Conservation (phyloP, 2,797 vertebrate species). For the Tachyglossus aculeatus region DNA sequence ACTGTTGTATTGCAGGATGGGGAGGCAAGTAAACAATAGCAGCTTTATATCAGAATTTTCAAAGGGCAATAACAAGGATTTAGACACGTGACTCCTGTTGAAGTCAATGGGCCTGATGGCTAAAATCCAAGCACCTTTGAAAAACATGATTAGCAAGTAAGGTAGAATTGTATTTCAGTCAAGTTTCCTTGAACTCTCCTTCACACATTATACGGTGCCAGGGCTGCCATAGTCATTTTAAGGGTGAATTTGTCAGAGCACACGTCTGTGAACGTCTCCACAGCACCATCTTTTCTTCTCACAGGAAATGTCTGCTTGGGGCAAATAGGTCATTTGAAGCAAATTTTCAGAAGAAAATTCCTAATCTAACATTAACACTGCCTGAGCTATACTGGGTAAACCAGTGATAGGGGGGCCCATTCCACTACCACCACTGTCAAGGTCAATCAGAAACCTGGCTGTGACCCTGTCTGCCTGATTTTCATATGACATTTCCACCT, state of each 20-base stretch:
- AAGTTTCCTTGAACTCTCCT: not conserved
- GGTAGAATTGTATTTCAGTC: no score
- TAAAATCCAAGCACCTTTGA: not conserved
- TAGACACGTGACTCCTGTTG: not conserved
- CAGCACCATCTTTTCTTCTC: no score
- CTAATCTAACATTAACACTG: no score
- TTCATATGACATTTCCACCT: no score
- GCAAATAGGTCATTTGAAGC: no score
- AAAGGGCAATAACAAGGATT: not conserved
- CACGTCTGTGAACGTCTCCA: not conserved
- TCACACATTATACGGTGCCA: not conserved
- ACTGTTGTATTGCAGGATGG: not conserved
- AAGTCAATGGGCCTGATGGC: not conserved
- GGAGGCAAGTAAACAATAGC: not conserved
- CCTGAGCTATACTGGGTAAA: no score
- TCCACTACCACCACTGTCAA: no score
- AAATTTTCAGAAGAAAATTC: no score
- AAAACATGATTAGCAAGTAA: not conserved
- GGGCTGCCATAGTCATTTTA: not conserved
- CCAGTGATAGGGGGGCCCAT: no score
- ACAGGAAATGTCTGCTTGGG: no score
- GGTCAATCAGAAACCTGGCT: no score
- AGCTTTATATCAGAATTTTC: not conserved
- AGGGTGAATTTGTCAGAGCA: not conserved
- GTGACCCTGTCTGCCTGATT: no score